These are phyloP conservation scores for Pandemis cinnamomeana DNA, from an alignment of 2,888 invertebrate genomes.

Conservation along the genomic window DNA sequence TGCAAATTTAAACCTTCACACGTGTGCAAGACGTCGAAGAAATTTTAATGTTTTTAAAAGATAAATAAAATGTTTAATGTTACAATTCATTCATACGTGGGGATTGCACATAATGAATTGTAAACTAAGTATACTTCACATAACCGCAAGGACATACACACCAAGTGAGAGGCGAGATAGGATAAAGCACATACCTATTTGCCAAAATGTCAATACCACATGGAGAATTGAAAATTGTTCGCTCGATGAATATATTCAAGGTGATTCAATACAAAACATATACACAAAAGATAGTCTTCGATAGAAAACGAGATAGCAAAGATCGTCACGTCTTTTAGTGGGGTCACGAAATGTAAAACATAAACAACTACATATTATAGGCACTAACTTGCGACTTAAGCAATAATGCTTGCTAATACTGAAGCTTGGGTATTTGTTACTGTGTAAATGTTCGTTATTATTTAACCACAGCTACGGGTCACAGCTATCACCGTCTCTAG, in stretches of 20 bases:
- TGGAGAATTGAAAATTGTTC: slow-evolving; percentile 47
- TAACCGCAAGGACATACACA: slow-evolving; percentile 53
- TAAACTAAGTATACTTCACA: slow-evolving; percentile 49
- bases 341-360: slow-evolving; percentile 59
- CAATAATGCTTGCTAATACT: not conserved
- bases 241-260: slow-evolving; percentile 34
- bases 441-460: slow-evolving; percentile 2
- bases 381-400: not conserved
- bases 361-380: not conserved
- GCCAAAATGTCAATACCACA: slow-evolving; percentile 56
- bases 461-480: slow-evolving; percentile 53
- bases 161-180: slow-evolving; percentile 51
- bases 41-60: slow-evolving; percentile 36
- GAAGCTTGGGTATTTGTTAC: not conserved
- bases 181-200: slow-evolving; percentile 46
- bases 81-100: slow-evolving; percentile 16
- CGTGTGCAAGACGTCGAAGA: slow-evolving; percentile 17
- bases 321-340: slow-evolving; percentile 55
- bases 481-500: slow-evolving; percentile 60
- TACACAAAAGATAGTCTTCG: slow-evolving; percentile 28
- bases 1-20: slow-evolving; percentile 55
- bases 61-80: slow-evolving; percentile 26
- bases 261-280: slow-evolving; percentile 26
- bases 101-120: slow-evolving; percentile 42
- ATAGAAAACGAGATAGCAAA: slow-evolving; percentile 33